Evolutionary conservation across 2,797 vertebrate species (phyloP).

Genomic region (Rhyacichthys aspro): DNA sequence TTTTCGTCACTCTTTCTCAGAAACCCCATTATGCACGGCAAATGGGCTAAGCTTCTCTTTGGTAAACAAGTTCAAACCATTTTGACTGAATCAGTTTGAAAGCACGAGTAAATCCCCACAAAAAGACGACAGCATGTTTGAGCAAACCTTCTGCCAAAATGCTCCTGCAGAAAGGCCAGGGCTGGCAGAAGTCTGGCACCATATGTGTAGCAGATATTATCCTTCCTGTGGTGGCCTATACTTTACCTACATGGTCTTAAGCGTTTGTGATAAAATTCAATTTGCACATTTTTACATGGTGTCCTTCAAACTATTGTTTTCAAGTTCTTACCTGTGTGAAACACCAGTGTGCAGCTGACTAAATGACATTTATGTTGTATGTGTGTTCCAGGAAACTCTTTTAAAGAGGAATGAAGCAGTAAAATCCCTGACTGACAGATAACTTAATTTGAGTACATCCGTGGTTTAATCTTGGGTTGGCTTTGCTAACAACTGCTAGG

Average conservation of each 20-base stretch:
- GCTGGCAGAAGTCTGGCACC: slow-evolving; percentile 17
- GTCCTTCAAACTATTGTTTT: too few relatives aligned
- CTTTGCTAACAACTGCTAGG: slow-evolving; percentile 1
- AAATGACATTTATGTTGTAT: slow-evolving; percentile 16
- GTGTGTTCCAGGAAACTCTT: slow-evolving; percentile 3
- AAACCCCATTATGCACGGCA: slow-evolving; percentile 53
- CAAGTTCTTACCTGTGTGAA: too few relatives aligned
- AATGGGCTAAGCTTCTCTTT: slow-evolving; percentile 39
- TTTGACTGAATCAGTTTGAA: slow-evolving; percentile 36
- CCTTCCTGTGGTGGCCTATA: not conserved
- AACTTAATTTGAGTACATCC: slow-evolving; percentile 18
- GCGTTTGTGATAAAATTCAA: not conserved
- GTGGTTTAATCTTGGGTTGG: slow-evolving; percentile 6
- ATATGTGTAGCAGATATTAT: slow-evolving; percentile 39
- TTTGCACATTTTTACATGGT: too few relatives aligned
- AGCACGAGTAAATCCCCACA: slow-evolving; percentile 31
- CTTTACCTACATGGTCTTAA: slow-evolving; percentile 2
- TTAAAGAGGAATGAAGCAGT: not conserved
- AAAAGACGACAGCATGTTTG: slow-evolving; percentile 32
- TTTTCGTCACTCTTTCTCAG: slow-evolving; percentile 41
- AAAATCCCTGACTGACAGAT: slow-evolving; percentile 10
- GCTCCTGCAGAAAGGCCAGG: not conserved
- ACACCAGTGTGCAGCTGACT: not conserved
- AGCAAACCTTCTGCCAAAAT: slow-evolving; percentile 39
- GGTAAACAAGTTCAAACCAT: slow-evolving; percentile 51